Evolutionary conservation across 2,113 vertebrate genomes (phyloP).

Genomic region (Porphyrio hochstetteri): DNA sequence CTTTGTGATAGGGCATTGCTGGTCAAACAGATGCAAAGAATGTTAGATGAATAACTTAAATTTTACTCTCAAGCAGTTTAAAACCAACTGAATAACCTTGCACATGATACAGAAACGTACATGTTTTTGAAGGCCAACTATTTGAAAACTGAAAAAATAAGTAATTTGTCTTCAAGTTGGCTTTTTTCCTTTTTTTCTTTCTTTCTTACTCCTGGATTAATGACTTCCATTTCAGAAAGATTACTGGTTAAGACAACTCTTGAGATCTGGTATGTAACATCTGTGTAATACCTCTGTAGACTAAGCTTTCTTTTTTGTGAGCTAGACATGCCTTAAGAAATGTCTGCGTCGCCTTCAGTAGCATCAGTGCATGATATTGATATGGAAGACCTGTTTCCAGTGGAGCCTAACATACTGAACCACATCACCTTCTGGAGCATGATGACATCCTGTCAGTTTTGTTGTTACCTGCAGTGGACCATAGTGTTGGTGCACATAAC

Average conservation of each 20-base stretch:
- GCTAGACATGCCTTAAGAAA: neutral
- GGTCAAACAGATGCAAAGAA: neutral
- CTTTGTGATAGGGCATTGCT: neutral
- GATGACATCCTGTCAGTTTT: neutral
- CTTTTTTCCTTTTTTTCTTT: neutral
- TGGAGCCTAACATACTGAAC: neutral
- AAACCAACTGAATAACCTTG: neutral
- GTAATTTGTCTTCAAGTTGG: neutral
- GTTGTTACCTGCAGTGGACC: neutral
- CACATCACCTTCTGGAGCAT: neutral
- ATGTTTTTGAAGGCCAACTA: neutral
- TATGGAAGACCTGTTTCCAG: neutral
- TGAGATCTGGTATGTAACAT: neutral
- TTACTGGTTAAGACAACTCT: neutral
- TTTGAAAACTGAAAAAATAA: neutral
- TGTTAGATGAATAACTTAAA: neutral
- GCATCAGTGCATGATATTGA: neutral
- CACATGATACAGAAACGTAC: fast-evolving
- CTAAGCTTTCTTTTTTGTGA: neutral
- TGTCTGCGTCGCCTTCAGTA: neutral
- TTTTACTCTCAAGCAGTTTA: neutral
- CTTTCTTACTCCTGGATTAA: neutral
- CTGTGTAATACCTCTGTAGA: neutral
- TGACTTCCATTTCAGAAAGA: neutral
- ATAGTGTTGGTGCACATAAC: neutral